Evolutionary conservation across 2,113 vertebrate species (phyloP).

Genomic region (Panthera tigris): DNA sequence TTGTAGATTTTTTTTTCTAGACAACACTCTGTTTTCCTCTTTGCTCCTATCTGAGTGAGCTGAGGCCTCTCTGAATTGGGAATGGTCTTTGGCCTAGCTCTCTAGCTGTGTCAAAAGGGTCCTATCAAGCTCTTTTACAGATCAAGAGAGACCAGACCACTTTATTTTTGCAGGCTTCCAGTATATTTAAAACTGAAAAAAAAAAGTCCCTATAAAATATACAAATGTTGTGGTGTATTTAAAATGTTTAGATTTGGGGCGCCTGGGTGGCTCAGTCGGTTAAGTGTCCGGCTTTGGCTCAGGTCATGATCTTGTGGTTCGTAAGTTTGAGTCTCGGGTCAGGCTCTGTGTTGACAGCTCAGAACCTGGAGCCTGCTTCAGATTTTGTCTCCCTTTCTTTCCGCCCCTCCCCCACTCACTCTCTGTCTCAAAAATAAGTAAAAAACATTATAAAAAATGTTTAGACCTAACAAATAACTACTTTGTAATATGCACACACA

Average conservation of each 20-base stretch:
- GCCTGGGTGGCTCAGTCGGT: too few relatives aligned
- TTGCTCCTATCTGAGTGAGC: neutral
- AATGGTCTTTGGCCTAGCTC: neutral
- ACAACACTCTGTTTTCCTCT: neutral
- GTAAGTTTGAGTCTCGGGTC: too few relatives aligned
- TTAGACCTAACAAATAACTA: neutral
- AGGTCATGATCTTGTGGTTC: too few relatives aligned
- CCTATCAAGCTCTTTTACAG: neutral
- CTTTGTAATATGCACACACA: neutral
- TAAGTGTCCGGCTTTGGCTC: too few relatives aligned
- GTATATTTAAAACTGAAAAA: neutral
- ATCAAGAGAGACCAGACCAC: neutral
- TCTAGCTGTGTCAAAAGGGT: neutral
- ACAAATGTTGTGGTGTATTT: neutral
- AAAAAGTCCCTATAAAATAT: neutral
- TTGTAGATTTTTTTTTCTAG: neutral
- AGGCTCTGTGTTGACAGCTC: too few relatives aligned
- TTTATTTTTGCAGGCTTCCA: neutral
- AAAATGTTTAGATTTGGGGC: neutral
- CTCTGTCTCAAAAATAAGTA: too few relatives aligned
- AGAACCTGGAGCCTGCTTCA: too few relatives aligned
- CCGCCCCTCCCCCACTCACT: too few relatives aligned
- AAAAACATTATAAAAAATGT: neutral
- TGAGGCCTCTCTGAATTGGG: neutral
- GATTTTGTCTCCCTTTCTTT: too few relatives aligned